Conservation (phyloP, 2,888 invertebrate genomes). For the Helicoverpa assulta region DNA sequence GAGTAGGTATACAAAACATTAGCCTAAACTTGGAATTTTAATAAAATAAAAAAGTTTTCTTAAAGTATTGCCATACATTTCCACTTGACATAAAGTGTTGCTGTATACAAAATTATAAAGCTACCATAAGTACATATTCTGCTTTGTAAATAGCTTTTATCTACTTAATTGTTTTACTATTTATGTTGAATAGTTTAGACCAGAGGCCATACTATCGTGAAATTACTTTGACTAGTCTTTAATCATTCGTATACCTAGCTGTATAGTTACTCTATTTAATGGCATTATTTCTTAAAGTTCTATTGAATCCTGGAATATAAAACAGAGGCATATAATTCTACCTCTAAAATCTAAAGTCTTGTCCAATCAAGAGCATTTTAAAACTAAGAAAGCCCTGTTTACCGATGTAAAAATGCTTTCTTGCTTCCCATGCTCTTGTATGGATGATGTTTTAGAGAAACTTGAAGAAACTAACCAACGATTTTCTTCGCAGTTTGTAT, state of each 20-base stretch:
- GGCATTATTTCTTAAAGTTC: constrained; percentile 4
- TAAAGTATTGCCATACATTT: constrained; percentile 68
- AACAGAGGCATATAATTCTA: background rate
- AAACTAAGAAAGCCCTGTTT: no score
- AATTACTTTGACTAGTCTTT: constrained; percentile 77
- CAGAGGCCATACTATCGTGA: constrained; percentile 81
- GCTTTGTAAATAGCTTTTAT: constrained; percentile 66
- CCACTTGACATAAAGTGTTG: constrained; percentile 65
- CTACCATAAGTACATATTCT: constrained; percentile 32
- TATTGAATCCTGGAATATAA: constrained; percentile 16
- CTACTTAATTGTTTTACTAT: constrained; percentile 50
- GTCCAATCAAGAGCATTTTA: constrained; percentile 1
- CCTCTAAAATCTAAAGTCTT: background rate
- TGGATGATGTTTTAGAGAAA: background rate
- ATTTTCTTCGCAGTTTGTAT: background rate
- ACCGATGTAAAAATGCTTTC: no score
- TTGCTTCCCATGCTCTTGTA: background rate
- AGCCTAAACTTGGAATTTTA: background rate
- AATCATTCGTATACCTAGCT: constrained; percentile 40
- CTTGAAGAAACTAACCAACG: background rate
- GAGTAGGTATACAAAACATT: no score
- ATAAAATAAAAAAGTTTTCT: background rate
- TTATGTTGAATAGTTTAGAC: constrained; percentile 61
- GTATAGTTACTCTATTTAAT: constrained; percentile 27
- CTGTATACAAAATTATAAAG: constrained; percentile 68